These are phyloP conservation scores for Parasteatoda lunata DNA, from an alignment of 2,888 invertebrate genomes.

Conservation along the genomic window DNA sequence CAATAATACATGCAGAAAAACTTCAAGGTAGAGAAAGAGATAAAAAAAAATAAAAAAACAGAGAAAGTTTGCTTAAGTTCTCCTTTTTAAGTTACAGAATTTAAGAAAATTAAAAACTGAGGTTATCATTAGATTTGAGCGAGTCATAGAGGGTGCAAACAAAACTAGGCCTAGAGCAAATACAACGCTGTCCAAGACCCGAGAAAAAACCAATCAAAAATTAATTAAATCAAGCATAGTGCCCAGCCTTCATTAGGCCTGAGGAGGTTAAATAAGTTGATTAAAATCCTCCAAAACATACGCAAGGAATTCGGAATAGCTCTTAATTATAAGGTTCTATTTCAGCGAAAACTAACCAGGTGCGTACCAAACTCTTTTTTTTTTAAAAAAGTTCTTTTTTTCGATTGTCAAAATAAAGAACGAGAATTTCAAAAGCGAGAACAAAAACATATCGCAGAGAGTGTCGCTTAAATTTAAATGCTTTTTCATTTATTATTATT, in stretches of 20 bases:
- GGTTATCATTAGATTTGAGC: slow-evolving; percentile 60
- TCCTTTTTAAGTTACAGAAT: slow-evolving; percentile 66
- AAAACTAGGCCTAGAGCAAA: slow-evolving; percentile 65
- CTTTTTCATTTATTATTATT: slow-evolving; percentile 9
- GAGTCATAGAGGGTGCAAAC: slow-evolving; percentile 62
- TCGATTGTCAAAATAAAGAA: slow-evolving; percentile 63
- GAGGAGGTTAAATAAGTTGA: slow-evolving; percentile 69
- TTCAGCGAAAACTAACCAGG: slow-evolving; percentile 64
- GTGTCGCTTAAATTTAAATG: slow-evolving; percentile 28
- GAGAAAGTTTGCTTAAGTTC: slow-evolving; percentile 59
- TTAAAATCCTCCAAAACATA: slow-evolving; percentile 68
- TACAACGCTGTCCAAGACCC: slow-evolving; percentile 64
- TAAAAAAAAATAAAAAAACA: slow-evolving; percentile 45
- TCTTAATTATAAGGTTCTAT: slow-evolving; percentile 67
- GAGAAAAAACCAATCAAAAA: slow-evolving; percentile 69
- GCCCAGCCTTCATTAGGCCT: slow-evolving; percentile 66
- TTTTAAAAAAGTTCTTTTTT: slow-evolving; percentile 50
- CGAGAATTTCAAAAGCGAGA: slow-evolving; percentile 51
- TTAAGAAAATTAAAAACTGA: slow-evolving; percentile 68
- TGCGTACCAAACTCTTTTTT: slow-evolving; percentile 32
- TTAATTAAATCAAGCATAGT: slow-evolving; percentile 68
- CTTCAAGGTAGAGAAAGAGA: slow-evolving; percentile 34
- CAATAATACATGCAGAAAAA: slow-evolving; percentile 42
- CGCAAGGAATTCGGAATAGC: slow-evolving; percentile 67
- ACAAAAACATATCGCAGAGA: slow-evolving; percentile 55